Conservation (phyloP, 1,140 invertebrate genomes). For the Camponotus vicinus region DNA sequence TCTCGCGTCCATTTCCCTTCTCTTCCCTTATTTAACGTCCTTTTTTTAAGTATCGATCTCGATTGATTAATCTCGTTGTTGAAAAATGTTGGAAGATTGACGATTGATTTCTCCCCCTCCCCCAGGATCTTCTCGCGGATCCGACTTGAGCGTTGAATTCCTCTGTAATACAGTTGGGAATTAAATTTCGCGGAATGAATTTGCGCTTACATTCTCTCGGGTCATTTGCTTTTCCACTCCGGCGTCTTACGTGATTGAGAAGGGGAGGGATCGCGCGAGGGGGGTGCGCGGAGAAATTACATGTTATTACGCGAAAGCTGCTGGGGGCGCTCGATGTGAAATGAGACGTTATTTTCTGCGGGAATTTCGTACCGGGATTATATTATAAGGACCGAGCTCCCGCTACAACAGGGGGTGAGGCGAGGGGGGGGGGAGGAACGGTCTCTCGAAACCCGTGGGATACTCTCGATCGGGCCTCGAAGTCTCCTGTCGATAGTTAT, state of each 20-base stretch:
- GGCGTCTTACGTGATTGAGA: background rate
- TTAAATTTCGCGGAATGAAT: constrained; percentile 48
- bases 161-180: background rate
- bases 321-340: constrained; percentile 69
- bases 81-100: background rate
- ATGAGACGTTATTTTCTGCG: constrained; percentile 79
- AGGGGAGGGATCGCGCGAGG: background rate
- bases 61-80: background rate
- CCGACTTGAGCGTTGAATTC: background rate
- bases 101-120: too few species aligned
- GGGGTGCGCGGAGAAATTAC: constrained; percentile 67
- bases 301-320: constrained; percentile 75
- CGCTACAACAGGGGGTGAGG: background rate
- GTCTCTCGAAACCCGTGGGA: constrained; percentile 25
- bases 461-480: background rate
- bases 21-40: background rate
- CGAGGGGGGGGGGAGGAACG: background rate
- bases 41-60: background rate
- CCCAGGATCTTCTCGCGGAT: background rate
- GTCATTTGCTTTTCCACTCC: background rate
- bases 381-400: constrained; percentile 58
- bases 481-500: constrained; percentile 16
- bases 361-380: constrained; percentile 72
- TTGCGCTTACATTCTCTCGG: constrained; percentile 7
- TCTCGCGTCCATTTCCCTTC: background rate